Conservation (phyloP, 2,888 invertebrate genomes). For the Rhopalosiphum nymphaeae region DNA sequence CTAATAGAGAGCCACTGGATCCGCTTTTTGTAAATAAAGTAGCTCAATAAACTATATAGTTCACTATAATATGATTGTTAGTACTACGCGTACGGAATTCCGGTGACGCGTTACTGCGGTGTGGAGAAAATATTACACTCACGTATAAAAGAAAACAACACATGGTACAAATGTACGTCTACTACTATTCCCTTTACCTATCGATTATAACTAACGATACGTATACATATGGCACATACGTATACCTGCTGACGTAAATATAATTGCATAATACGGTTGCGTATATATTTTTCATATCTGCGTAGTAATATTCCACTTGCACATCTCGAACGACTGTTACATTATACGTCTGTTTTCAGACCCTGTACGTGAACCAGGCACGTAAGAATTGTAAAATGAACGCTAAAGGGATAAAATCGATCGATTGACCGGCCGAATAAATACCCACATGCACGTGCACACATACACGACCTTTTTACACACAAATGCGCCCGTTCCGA, state of each 20-base stretch:
- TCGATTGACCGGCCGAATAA: not conserved
- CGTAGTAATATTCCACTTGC: not conserved
- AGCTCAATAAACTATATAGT: not conserved
- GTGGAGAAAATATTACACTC: not conserved
- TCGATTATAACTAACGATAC: not conserved
- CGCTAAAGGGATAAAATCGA: not conserved
- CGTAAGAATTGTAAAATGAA: not conserved
- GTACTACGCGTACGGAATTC: not conserved
- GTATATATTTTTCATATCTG: not conserved
- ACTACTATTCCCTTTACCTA: not conserved
- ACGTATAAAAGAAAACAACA: not conserved
- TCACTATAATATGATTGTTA: not conserved
- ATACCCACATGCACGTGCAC: not conserved
- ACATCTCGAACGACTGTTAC: not conserved
- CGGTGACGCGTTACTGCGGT: not conserved
- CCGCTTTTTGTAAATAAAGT: not conserved
- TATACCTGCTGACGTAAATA: not conserved
- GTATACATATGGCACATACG: not conserved
- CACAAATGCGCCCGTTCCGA: not conserved
- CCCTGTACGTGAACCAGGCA: not conserved
- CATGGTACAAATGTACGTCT: not conserved
- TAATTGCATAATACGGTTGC: not conserved
- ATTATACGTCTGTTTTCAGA: not conserved
- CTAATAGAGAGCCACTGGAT: not conserved
- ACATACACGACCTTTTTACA: not conserved